Base-by-base conservation (phyloP, 2,797 vertebrate genomes). In the Gouania willdenowi region DNA sequence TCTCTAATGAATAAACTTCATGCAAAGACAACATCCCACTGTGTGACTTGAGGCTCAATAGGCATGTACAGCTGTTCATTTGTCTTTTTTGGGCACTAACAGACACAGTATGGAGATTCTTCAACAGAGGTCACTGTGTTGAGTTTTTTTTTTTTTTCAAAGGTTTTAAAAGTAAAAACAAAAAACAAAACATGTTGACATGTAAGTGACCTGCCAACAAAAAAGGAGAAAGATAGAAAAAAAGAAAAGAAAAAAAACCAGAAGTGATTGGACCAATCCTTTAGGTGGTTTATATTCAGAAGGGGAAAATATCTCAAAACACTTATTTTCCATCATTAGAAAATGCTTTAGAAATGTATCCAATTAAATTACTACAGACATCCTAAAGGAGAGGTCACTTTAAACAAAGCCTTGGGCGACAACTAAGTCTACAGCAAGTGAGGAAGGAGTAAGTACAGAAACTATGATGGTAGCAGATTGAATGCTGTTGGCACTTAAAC, bases 41-140 rank as follows among this genome's bases (percentile, higher is more conserved):
- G 26, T 40, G 40, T 8, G 11, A 39, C 58, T 53, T 5, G 1
- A 14, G 60, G 38, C 49, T 60, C 43, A 17, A 52, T 57, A 53
- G 63, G 46, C 44, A 8, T 44, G 67, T 31, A 18, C n/a, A 41
- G 30, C 42, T 47, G 59, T 57, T 55, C 51, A 8, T 23, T 8
- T 1, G 3, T 23, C 40, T 46, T 10, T 60, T 66, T 39, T 30
- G 14, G 60, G 26, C 49, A 33, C 14, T 67, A 44, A 74, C 80
- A 84, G 91, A 97, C 95, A 99, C 95, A 98, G 95, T 99, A 96
- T 99, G 97, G 92, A 98, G 94, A 95, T 90, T 90, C 88, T 82
- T 88, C 82, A 90, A 88, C 87, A 91, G 89, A 94, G 94, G 94
- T 96, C 95, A 98, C 94, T 93, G 94, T 88, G 90, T 92, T 94